Conservation (phyloP, 1,140 invertebrate species). For the Drosophila pectinifera region DNA sequence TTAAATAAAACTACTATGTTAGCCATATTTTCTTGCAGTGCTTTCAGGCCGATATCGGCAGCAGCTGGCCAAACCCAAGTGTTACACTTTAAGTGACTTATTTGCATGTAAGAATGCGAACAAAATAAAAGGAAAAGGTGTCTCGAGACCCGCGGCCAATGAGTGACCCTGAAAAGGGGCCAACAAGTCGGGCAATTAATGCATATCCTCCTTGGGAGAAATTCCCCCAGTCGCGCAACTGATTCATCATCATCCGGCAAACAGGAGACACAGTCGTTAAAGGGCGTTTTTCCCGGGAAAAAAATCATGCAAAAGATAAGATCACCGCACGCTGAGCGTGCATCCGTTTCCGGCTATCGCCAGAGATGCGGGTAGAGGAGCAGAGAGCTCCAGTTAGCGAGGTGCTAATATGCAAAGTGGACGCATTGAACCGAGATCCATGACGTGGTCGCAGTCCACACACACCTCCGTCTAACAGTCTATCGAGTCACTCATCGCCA, state of each 20-base stretch:
- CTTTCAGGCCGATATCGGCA: conserved; percentile 1
- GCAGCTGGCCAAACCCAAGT: conserved; percentile 73
- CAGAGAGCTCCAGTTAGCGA: conserved; percentile 64
- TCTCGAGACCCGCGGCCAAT: conserved; percentile 4
- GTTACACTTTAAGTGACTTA: conserved; percentile 69
- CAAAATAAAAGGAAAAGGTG: conserved; percentile 52
- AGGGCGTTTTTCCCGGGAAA: conserved; percentile 72
- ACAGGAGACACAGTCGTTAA: conserved; percentile 51
- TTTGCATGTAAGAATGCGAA: conserved; percentile 65
- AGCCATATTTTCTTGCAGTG: conserved; percentile 5
- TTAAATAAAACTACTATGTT: too few relatives aligned
- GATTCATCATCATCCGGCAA: conserved; percentile 43
- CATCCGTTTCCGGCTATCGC: conserved; percentile 67
- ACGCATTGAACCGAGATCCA: conserved; percentile 36
- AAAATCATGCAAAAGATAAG: conserved; percentile 68
- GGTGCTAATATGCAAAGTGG: conserved; percentile 75
- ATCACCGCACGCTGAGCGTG: conserved; percentile 54
- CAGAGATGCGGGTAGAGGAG: conserved; percentile 1
- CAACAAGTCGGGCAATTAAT: neutral
- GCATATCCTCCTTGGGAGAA: conserved; percentile 25
- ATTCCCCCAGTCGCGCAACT: conserved; percentile 41
- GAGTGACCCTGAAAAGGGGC: conserved; percentile 43
- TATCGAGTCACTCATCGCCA: conserved; percentile 47
- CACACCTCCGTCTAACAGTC: conserved; percentile 35
- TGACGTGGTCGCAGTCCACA: conserved; percentile 61